A percentile compares a stretch with the other conserved stretches of the same genome.
Evolutionary conservation across 1,140 invertebrate species (phyloP).

Genomic region (Matsumurasca onukii): DNA sequence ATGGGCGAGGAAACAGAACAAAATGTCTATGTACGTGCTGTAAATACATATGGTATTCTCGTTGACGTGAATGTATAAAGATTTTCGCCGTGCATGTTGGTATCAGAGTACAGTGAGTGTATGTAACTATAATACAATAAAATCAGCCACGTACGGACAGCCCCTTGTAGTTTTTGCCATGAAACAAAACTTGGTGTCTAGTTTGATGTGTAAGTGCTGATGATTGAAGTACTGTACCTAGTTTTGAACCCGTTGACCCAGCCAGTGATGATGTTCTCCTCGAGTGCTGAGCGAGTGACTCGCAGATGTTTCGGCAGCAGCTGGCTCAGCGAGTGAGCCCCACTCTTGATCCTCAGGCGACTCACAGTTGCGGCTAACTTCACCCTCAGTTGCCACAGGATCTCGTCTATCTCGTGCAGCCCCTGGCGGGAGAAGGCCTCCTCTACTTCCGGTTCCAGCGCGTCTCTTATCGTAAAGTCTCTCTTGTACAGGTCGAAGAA

Average conservation of each 20-base stretch:
- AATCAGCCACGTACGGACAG: too few relatives aligned
- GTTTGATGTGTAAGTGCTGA: too few relatives aligned
- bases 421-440: conserved; percentile 46
- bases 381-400: conserved; percentile 61
- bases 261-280: conserved; percentile 62
- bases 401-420: conserved; percentile 55
- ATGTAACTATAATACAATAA: too few relatives aligned
- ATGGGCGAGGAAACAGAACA: too few relatives aligned
- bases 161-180: too few relatives aligned
- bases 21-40: too few relatives aligned
- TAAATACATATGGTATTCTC: too few relatives aligned
- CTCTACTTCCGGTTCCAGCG: conserved; percentile 43
- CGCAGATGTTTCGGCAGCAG: conserved; percentile 66
- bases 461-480: conserved; percentile 51
- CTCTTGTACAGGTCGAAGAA: conserved; percentile 63
- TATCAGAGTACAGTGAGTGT: too few relatives aligned
- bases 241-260: conserved; percentile 74
- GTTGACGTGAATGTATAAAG: too few relatives aligned
- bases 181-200: too few relatives aligned
- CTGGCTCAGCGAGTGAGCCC: conserved; percentile 63
- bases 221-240: too few relatives aligned
- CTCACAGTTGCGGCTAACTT: conserved; percentile 69
- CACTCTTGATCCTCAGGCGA: conserved; percentile 64
- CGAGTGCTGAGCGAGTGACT: conserved; percentile 60
- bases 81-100: too few relatives aligned